Conservation (phyloP, 1,140 invertebrate genomes). For the Brachionus rotundiformis region DNA sequence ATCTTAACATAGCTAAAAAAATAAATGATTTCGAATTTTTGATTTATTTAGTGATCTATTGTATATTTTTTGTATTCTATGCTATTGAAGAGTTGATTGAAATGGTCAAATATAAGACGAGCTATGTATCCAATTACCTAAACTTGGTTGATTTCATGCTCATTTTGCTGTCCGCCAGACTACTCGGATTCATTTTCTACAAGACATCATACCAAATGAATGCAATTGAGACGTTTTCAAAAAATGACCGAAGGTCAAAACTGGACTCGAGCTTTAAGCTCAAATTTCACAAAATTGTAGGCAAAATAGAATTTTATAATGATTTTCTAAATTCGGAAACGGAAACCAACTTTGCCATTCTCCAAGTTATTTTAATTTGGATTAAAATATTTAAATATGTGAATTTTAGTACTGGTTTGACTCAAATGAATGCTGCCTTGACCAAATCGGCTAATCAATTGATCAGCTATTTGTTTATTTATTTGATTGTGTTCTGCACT, state of each 20-base stretch:
- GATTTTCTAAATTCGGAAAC: background rate
- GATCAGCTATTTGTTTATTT: constrained; percentile 26
- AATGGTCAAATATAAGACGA: background rate
- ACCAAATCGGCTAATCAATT: background rate
- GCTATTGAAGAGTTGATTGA: constrained; percentile 5
- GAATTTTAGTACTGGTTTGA: constrained; percentile 14
- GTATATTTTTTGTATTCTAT: background rate
- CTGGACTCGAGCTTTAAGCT: background rate
- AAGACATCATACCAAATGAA: background rate
- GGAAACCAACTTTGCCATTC: background rate
- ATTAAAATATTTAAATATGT: constrained; percentile 45
- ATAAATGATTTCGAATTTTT: background rate
- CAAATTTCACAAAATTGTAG: background rate
- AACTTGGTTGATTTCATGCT: constrained; percentile 3
- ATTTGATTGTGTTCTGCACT: background rate
- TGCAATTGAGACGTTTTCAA: background rate
- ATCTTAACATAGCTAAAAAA: background rate
- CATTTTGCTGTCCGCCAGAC: background rate
- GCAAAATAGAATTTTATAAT: background rate
- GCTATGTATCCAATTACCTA: background rate
- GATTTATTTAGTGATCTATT: background rate
- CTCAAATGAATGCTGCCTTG: constrained; percentile 12
- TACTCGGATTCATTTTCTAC: background rate
- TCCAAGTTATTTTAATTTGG: constrained; percentile 32
- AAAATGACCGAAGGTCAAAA: background rate